Percentiles rank a stretch among this genome's conserved stretches.
These are phyloP conservation scores for Anticlea derivata DNA, from an alignment of 2,888 invertebrate genomes.

Conservation along the genomic window DNA sequence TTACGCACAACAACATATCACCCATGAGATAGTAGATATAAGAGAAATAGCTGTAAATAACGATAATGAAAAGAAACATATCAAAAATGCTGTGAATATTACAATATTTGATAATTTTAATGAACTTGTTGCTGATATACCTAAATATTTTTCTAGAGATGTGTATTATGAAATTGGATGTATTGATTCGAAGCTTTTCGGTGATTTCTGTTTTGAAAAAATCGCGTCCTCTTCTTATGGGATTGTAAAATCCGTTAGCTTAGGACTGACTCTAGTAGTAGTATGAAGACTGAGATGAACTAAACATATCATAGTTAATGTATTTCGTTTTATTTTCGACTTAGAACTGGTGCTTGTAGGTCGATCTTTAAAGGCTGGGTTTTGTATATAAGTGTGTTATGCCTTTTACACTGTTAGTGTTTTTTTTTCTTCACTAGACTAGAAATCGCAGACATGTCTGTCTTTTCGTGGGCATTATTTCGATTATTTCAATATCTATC, in stretches of 20 bases:
- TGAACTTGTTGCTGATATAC: constrained; percentile 79
- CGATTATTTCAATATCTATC: constrained; percentile 29
- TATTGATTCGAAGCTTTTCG: constrained; percentile 76
- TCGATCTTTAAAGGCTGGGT: constrained; percentile 82
- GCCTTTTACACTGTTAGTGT: constrained; percentile 76
- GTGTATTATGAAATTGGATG: constrained; percentile 78
- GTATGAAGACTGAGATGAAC: constrained; percentile 81
- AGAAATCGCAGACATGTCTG: constrained; percentile 37
- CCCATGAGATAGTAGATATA: constrained; percentile 56
- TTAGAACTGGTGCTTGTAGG: constrained; percentile 84
- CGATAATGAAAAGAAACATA: constrained; percentile 77
- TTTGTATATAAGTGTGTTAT: constrained; percentile 79
- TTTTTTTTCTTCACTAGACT: constrained; percentile 51
- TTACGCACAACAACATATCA: constrained; percentile 70
- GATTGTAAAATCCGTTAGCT: constrained; percentile 79
- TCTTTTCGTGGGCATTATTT: constrained; percentile 49
- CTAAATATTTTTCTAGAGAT: constrained; percentile 83
- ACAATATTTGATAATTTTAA: constrained; percentile 81
- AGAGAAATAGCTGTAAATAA: constrained; percentile 69
- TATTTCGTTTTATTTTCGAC: constrained; percentile 79
- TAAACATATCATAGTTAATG: constrained; percentile 78
- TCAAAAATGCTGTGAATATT: constrained; percentile 82
- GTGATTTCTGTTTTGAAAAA: constrained; percentile 73
- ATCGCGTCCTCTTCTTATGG: constrained; percentile 83
- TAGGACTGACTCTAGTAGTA: constrained; percentile 82